Conservation (phyloP, 37 sponge, comb jelly and placozoan species). For the Eunapius fragilis region DNA sequence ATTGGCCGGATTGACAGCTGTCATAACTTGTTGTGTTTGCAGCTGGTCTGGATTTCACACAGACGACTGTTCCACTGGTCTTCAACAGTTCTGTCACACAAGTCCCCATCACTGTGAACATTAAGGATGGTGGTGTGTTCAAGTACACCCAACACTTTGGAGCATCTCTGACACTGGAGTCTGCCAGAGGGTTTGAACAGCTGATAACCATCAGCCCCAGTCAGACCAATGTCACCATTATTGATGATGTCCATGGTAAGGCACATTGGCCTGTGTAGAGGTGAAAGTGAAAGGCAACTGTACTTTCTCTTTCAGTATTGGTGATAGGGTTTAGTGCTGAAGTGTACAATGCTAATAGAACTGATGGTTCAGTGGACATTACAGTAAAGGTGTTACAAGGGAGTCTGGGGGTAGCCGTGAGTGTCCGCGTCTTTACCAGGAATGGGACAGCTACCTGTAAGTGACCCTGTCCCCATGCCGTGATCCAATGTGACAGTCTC, state of each 20-base stretch:
- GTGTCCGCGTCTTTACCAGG: background rate
- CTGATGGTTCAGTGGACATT: background rate
- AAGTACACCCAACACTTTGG: background rate
- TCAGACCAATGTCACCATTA: background rate
- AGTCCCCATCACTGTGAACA: background rate
- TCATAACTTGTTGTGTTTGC: background rate
- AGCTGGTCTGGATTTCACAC: background rate
- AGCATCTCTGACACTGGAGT: background rate
- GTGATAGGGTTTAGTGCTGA: background rate
- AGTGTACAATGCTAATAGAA: background rate
- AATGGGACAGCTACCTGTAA: background rate
- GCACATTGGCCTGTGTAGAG: background rate
- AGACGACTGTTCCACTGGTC: background rate
- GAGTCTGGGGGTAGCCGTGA: background rate
- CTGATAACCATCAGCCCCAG: background rate
- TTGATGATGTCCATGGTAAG: background rate
- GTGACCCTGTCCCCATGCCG: background rate
- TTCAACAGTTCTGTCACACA: background rate
- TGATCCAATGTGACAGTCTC: background rate
- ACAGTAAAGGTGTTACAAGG: background rate
- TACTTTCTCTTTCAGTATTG: background rate
- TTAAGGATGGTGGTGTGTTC: background rate
- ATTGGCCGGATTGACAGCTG: too few species aligned
- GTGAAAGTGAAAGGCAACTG: background rate
- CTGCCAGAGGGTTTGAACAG: background rate